Base-by-base conservation (phyloP, 2,888 invertebrate genomes). In the Ptychoptera albimana region DNA sequence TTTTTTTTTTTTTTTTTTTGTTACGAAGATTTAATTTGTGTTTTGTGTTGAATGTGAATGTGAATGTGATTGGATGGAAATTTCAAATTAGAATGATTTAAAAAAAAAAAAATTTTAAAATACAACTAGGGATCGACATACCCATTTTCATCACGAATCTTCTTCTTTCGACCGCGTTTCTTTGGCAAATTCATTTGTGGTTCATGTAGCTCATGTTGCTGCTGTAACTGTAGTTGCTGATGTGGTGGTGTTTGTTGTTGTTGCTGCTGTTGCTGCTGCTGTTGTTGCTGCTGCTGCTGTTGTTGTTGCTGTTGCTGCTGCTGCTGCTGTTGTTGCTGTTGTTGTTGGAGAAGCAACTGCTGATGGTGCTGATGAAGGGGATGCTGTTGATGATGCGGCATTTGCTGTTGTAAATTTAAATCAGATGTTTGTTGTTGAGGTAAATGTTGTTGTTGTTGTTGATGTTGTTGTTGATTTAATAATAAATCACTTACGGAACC, bases 141-240 rank as follows among this genome's bases (percentile, higher is more conserved):
- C 72, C 72, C 72, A 54, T 70, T 73, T 55, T 77, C 77, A 48
- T 75, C 72, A 59, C 76, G 76, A 46, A 78, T 69, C 64, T 89
- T 89, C 73, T 88, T 88, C 74, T 88, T 88, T 45, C 88, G 70
- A 15, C 88, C 88, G 12, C 88, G 69, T 63, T 87, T 86, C 66
- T 88, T 88, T 47, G 84, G 85, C 52, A 72, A 72, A 13, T 34
- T 10, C 36, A 41, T 9, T 40, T 44, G 30, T 42, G n/a, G 15
- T 30, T 41, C 38, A 35, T 42, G 23, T 37, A 34, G 30, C 31
- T 46, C 59, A 8, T 36, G 13, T 13, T 36, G 36, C 12, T 36
- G 36, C 13, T 36, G 36, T 36, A 53, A 53, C n/a, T 51, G 50
- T 16, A 49, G 51, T 44, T 54, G 53, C 12, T 50, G 54, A 5